Base-by-base conservation (phyloP, 1,140 invertebrate genomes). In the Leptestheria dahalacensis region DNA sequence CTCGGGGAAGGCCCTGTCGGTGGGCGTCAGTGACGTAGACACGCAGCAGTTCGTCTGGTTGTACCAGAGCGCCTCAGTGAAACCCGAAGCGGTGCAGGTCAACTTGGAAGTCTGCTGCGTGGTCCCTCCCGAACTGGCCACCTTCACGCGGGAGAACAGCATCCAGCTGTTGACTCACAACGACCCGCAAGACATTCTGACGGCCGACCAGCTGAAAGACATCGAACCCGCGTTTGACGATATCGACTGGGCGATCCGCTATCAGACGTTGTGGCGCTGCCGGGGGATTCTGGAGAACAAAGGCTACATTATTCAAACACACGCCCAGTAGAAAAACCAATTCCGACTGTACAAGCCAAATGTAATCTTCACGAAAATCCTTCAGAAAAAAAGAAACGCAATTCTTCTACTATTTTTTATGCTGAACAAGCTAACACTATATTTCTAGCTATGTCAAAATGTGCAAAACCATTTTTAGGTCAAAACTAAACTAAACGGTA, bases 71-170 rank as follows among this genome's bases (percentile, higher is more conserved):
- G 82, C 88, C n/a, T 76, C 77, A 63, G 84, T 82, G 1, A 90
- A 91, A 66, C 94, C 94, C 18, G 81, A 79, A 63, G 91, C 95
- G 59, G 84, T 95, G 63, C 94, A 99, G 75, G 93, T 98, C 61
- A 97, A 94, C 75, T 78, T 97, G 52, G 84, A 91, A 1, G 86
- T 86, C 2, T 98, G 94, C 71, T 98, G 95, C 77, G 86, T 95
- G 2, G 93, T 98, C 60, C 92, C 94, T 12, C 83, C 86, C 21
- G 83, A 86, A 11, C 77, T 99, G 59, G 84, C 90, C 69, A 78
- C 81, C 56, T 98, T 92, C 75, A 91, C 92, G 57, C 87, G 86
- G 68, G 80, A 87, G 64, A 83, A 94, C 67, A 85, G 91, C 65
- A 84, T 99, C 52, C 91, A 97, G 67, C 74, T 99, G 21, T 75